These are phyloP conservation scores for Theretra japonica DNA, from an alignment of 2,888 invertebrate genomes.

Conservation along the genomic window DNA sequence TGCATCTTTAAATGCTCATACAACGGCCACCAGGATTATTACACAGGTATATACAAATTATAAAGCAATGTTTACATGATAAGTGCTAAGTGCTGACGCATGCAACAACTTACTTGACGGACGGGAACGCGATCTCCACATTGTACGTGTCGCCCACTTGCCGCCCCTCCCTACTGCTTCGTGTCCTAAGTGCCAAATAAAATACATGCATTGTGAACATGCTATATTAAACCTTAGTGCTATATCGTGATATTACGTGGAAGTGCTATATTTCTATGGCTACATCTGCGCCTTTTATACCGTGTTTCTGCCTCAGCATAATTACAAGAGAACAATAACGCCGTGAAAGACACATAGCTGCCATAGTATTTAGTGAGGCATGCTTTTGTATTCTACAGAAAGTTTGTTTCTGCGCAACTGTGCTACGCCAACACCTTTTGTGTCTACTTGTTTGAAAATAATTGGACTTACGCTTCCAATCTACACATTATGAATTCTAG, in stretches of 20 bases:
- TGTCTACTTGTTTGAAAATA: slow-evolving; percentile 23
- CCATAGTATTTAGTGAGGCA: slow-evolving; percentile 48
- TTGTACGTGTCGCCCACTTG: slow-evolving; percentile 96
- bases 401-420: slow-evolving; percentile 29
- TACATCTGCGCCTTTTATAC: slow-evolving; percentile 35
- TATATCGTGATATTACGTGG: slow-evolving; percentile 31
- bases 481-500: slow-evolving; percentile 23
- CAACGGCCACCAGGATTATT: too few species aligned
- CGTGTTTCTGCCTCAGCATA: slow-evolving; percentile 33
- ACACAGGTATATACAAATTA: neutral
- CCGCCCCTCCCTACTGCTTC: slow-evolving; percentile 90
- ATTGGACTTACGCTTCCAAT: slow-evolving; percentile 12
- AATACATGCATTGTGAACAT: slow-evolving; percentile 82
- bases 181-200: slow-evolving; percentile 87
- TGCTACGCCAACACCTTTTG: slow-evolving; percentile 55
- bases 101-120: slow-evolving; percentile 91
- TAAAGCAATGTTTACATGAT: slow-evolving; percentile 11
- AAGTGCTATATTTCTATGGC: slow-evolving; percentile 27
- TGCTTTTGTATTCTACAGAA: slow-evolving; percentile 52
- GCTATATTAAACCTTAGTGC: slow-evolving; percentile 56
- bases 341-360: slow-evolving; percentile 31
- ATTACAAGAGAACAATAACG: slow-evolving; percentile 22
- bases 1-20: too few species aligned
- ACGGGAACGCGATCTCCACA: slow-evolving; percentile 96
- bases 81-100: slow-evolving; percentile 54